Evolutionary conservation across 2,888 invertebrate species (phyloP), one percentile per base, ranked within the genome.

Genomic region (Cyclophora albipunctata): DNA sequence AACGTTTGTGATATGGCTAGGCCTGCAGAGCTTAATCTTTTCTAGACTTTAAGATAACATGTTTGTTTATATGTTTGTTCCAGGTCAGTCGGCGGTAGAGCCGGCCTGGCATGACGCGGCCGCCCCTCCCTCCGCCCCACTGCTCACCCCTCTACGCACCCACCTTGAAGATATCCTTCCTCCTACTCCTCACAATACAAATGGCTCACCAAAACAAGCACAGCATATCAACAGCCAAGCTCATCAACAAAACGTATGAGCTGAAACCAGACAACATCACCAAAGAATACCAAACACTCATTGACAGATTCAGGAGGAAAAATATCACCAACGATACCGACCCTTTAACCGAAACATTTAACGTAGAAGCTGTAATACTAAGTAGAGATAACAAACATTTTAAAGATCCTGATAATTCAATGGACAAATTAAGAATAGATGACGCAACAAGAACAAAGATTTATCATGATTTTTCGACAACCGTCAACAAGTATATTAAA

Each of bases 41-140:
- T n/a, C n/a, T n/a, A n/a, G 20, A 20, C 20, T 20, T 20, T 20
- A 20, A 1, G 20, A 20, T 20, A 1, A 1, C 20, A 20, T 20
- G 20, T 20, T 20, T 20, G 20, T 20, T 37, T 5, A 5, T 37
- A 37, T 55, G 54, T 64, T 57, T 58, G 60, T 73, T 65, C 20
- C 81, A 81, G 82, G 69, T 62, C 68, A 73, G 78, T 77, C 75
- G 73, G 75, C 71, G 69, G 54, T 73, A 62, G 71, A 63, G 81
- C 75, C 76, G 75, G 73, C 82, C 75, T 83, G 87, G 85, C 73
- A 87, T 87, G 87, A 83, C 79, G 84, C 79, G 74, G 66, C 69
- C 69, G 70, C 71, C 67, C 69, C 73, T 66, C 61, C 69, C 62
- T 65, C 50, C 68, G 58, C 63, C 67, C 78, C 78, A 78, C 71